A percentile compares a stretch with the other conserved stretches of the same genome.
These are phyloP conservation scores for Porites divaricata DNA, from an alignment of 92 coral and sea anemone species.

Conservation along the genomic window DNA sequence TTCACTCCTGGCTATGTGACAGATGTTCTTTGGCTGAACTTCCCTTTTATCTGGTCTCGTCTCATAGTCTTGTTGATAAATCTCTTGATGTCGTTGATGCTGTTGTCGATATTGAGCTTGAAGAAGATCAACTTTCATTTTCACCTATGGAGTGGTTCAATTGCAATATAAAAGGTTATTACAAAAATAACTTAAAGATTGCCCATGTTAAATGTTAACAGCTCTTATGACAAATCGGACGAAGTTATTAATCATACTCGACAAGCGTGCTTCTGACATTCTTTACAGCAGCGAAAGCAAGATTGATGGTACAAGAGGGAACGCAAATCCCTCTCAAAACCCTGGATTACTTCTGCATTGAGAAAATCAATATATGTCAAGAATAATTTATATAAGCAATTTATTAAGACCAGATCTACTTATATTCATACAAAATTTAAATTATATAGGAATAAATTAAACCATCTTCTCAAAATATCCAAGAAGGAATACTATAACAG, in stretches of 20 bases:
- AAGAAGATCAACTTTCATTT: not conserved
- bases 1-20: constrained; percentile 12
- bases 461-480: too few species aligned
- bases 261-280: constrained; percentile 20
- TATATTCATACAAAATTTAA: too few species aligned
- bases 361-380: too few species aligned
- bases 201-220: constrained; percentile 24
- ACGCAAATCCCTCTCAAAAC: too few species aligned
- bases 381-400: too few species aligned
- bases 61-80: not conserved
- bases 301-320: constrained; percentile 36
- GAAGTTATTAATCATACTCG: constrained; percentile 8
- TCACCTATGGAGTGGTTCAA: constrained; percentile 26
- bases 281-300: constrained; percentile 28
- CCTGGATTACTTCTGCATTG: too few species aligned
- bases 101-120: constrained; percentile 4
- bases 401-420: too few species aligned
- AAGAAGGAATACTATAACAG: too few species aligned
- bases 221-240: constrained; percentile 3
- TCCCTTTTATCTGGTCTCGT: constrained; percentile 12
- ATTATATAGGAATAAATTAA: too few species aligned
- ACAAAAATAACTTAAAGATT: constrained; percentile 24
- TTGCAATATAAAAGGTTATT: constrained; percentile 17
- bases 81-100: not conserved
- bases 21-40: constrained; percentile 11